Base-by-base conservation (phyloP, 2,113 vertebrate genomes). In the Anolis sagrei region DNA sequence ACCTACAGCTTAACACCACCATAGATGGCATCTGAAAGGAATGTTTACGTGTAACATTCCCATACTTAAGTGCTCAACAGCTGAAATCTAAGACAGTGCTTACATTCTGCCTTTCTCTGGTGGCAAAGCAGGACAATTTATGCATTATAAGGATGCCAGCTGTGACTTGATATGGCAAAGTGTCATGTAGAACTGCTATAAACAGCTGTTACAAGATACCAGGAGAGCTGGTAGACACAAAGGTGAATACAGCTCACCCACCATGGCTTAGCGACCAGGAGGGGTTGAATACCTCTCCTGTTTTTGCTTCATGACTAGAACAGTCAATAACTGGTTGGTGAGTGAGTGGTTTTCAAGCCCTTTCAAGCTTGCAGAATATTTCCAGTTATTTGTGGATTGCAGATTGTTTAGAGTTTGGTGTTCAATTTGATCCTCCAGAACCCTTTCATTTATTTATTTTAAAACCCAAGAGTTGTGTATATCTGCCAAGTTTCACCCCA, bases 21-120 rank as follows among this genome's bases (percentile, higher is more conserved):
- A 86, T 68, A 86, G 51, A 83, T 1, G 61, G 84, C 82, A 90
- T 89, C n/a, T 32, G 70, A 86, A 70, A 34, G 2, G 25, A 76
- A 34, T 68, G n/a, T 66, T 87, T 88, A 79, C n/a, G 21, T 58
- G n/a, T 86, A 85, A 77, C 14, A 54, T 84, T 86, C 61, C 8
- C 1, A 2, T 64, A 14, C 11, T 92, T 39, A 44, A 78, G 77
- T 54, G 4, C 79, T 77, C 58, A 81, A 66, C 25, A 84, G 68
- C 0, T 82, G 44, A 86, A 92, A 86, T 73, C 32, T 39, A 82
- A 86, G 44, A 84, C 0, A 34, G 4, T 14, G 25, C 68, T 62
- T 79, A 86, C 9, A 44, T 84, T 86, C 34, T 1, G 5, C 75
- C 14, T 87, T 62, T 74, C 58, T 85, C 0, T 27, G 39, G 44